A percentile compares a stretch with the other conserved stretches of the same genome.
These are phyloP conservation scores for Dorcus hopei DNA, from an alignment of 2,888 invertebrate species.

Conservation along the genomic window DNA sequence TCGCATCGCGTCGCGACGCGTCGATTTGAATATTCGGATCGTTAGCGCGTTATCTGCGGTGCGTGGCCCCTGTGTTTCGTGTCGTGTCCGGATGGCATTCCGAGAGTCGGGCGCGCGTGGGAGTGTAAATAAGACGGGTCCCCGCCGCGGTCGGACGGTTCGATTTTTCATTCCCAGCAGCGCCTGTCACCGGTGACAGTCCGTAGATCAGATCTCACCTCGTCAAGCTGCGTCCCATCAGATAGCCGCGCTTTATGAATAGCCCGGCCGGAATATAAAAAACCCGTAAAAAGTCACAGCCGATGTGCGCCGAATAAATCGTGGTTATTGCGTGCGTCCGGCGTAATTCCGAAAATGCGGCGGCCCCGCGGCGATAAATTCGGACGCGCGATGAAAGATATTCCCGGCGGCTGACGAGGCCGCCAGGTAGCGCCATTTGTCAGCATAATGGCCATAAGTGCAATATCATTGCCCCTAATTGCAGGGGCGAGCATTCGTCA, in stretches of 20 bases:
- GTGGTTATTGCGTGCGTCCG: neutral
- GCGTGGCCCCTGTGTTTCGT: conserved; percentile 6
- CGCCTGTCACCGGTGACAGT: conserved; percentile 43
- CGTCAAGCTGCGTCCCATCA: conserved; percentile 33
- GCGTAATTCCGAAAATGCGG: neutral
- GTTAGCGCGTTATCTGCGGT: neutral
- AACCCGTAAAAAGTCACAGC: conserved; percentile 20
- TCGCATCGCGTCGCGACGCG: too few relatives aligned
- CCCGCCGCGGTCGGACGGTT: conserved; percentile 29
- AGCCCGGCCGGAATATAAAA: conserved; percentile 33
- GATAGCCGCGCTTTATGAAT: conserved; percentile 31
- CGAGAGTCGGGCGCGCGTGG: conserved; percentile 10
- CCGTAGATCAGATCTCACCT: conserved; percentile 41
- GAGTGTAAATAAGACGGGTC: conserved; percentile 23
- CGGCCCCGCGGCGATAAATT: neutral
- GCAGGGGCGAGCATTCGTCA: conserved; percentile 35
- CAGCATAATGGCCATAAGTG: conserved; percentile 36
- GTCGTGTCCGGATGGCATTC: neutral
- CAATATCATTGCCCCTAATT: conserved; percentile 39
- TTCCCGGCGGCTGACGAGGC: conserved; percentile 2
- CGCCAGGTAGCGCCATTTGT: conserved; percentile 20
- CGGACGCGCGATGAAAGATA: conserved; percentile 3
- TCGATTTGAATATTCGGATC: neutral
- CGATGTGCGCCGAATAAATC: conserved; percentile 3
- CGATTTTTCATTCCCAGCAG: conserved; percentile 44